These are phyloP conservation scores for Trididemnum clinides DNA, from an alignment of 23 tunicate species.

Conservation along the genomic window DNA sequence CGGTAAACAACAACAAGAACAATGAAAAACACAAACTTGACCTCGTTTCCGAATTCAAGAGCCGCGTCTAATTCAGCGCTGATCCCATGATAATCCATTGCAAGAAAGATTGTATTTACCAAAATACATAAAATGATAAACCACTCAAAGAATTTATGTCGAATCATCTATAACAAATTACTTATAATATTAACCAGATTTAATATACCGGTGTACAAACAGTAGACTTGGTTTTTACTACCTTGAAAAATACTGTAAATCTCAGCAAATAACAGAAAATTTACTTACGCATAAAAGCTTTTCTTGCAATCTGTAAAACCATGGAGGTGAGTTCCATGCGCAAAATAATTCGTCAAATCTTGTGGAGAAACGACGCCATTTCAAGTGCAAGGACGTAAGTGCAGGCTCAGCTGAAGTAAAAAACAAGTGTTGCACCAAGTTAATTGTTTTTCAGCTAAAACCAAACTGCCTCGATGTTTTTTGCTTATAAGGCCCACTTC, in stretches of 20 bases:
- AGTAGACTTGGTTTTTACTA: no score
- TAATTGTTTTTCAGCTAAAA: neutral
- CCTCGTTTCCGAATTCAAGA: slow-evolving; percentile 60
- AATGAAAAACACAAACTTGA: no score
- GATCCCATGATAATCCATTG: slow-evolving; percentile 83
- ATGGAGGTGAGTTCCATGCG: slow-evolving; percentile 71
- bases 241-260: no score
- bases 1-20: no score
- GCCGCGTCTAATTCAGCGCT: slow-evolving; percentile 41
- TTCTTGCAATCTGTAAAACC: slow-evolving; percentile 55
- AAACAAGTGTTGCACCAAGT: neutral
- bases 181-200: neutral
- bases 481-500: no score
- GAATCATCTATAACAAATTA: slow-evolving; percentile 34
- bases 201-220: no score
- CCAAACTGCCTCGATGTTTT: no score
- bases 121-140: slow-evolving; percentile 76
- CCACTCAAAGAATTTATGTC: slow-evolving; percentile 65
- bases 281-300: slow-evolving; percentile 14
- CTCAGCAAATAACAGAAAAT: neutral
- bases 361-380: neutral
- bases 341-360: slow-evolving; percentile 60
- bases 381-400: neutral
- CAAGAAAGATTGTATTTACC: slow-evolving; percentile 78
- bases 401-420: neutral